A percentile compares a stretch with the other conserved stretches of the same genome.
These are phyloP conservation scores for Umimayanthus chanpuru DNA, from an alignment of 92 coral and sea anemone species.

Conservation along the genomic window DNA sequence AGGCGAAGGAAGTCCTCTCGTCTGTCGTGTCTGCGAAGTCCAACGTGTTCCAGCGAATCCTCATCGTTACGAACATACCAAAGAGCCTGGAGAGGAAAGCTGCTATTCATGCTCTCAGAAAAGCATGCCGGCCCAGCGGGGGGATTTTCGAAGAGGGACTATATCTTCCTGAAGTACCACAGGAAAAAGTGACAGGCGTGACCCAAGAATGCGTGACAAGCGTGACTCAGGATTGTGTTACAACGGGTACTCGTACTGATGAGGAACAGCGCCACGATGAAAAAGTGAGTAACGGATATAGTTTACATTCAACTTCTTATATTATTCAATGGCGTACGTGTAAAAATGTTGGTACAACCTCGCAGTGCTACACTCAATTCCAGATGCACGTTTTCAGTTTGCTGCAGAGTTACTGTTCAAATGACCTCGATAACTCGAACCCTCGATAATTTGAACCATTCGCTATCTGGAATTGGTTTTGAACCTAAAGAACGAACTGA, in stretches of 20 bases:
- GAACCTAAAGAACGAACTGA: too few relatives aligned
- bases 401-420: too few relatives aligned
- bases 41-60: constrained; percentile 78
- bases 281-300: constrained; percentile 31
- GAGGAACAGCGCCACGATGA: background rate
- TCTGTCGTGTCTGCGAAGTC: constrained; percentile 75
- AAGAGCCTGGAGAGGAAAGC: constrained; percentile 66
- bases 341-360: too few relatives aligned
- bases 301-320: background rate
- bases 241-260: constrained; percentile 15
- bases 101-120: constrained; percentile 76
- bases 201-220: background rate
- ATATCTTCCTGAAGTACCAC: constrained; percentile 67
- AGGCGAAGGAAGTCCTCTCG: constrained; percentile 67
- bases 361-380: too few relatives aligned
- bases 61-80: constrained; percentile 86
- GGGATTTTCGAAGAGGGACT: constrained; percentile 70
- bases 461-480: too few relatives aligned
- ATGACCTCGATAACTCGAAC: too few relatives aligned
- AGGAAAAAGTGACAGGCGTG: background rate
- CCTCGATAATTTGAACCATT: too few relatives aligned
- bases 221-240: background rate
- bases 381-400: too few relatives aligned
- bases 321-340: too few relatives aligned
- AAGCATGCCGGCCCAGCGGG: constrained; percentile 90